Evolutionary conservation across 2,888 invertebrate genomes (phyloP).

Genomic region (Rhodophaea formosa): DNA sequence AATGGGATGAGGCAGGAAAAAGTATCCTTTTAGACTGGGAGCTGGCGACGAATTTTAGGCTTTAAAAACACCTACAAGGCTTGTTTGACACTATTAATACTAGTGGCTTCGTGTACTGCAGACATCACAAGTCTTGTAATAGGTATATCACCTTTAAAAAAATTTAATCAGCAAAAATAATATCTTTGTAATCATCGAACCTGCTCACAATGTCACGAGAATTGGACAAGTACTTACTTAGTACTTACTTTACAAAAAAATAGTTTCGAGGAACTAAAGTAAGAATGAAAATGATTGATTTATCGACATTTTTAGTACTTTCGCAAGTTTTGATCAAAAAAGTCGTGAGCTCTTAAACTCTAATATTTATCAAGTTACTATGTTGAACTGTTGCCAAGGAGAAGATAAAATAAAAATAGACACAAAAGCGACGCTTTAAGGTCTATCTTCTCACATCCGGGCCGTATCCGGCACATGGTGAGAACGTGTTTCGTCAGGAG

Average conservation of each 20-base stretch:
- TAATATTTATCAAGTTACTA: background rate
- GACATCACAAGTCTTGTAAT: too few species aligned
- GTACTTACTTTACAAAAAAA: too few species aligned
- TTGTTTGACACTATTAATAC: too few species aligned
- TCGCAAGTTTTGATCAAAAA: background rate
- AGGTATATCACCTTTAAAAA: too few species aligned
- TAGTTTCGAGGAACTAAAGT: background rate
- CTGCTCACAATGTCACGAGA: too few species aligned
- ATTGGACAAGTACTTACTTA: too few species aligned
- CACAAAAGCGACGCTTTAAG: background rate
- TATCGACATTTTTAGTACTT: background rate
- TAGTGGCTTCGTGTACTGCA: too few species aligned
- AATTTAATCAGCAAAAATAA: too few species aligned
- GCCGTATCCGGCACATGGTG: too few species aligned
- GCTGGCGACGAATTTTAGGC: background rate
- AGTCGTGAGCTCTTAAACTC: slow-evolving; percentile 1
- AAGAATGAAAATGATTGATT: background rate
- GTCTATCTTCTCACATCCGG: too few species aligned
- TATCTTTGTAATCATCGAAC: too few species aligned
- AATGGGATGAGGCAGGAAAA: background rate
- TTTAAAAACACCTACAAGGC: background rate
- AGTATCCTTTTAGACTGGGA: background rate
- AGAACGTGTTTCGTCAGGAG: too few species aligned
- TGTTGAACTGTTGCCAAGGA: slow-evolving; percentile 13
- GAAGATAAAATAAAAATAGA: background rate